Conservation (phyloP, 2,888 invertebrate genomes). For the Aethes cnicana region DNA sequence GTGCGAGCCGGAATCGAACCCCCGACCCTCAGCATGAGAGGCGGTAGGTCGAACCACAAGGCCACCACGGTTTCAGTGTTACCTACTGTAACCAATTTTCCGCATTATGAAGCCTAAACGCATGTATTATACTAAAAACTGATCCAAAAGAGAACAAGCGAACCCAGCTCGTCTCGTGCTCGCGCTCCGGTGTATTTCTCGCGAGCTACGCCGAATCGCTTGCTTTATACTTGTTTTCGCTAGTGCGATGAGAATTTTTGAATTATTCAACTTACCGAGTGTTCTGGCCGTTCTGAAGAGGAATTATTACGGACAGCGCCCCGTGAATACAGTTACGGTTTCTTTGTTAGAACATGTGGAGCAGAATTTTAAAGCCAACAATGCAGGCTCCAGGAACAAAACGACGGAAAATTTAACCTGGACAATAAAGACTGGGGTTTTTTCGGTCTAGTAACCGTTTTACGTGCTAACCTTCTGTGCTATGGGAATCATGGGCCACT, state of each 20-base stretch:
- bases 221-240: slow-evolving; percentile 51
- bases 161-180: slow-evolving; percentile 20
- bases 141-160: slow-evolving; percentile 16
- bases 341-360: slow-evolving; percentile 36
- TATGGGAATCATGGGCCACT: too few relatives aligned
- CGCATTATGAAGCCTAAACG: background rate
- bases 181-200: slow-evolving; percentile 39
- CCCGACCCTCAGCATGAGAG: too few relatives aligned
- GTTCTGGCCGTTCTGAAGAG: slow-evolving; percentile 41
- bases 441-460: slow-evolving; percentile 5
- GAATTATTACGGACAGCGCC: slow-evolving; percentile 40
- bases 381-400: slow-evolving; percentile 16
- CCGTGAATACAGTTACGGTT: slow-evolving; percentile 39
- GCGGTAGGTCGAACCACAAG: too few relatives aligned
- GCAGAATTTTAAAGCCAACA: slow-evolving; percentile 33
- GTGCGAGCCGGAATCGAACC: too few relatives aligned
- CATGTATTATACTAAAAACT: slow-evolving; percentile 13
- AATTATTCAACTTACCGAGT: slow-evolving; percentile 64
- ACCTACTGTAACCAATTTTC: too few relatives aligned
- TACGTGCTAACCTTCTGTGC: slow-evolving; percentile 1
- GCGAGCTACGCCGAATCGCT: slow-evolving; percentile 44
- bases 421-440: slow-evolving; percentile 12
- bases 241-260: slow-evolving; percentile 58
- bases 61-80: too few relatives aligned
- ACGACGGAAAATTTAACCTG: slow-evolving; percentile 20